A percentile compares a stretch with the other conserved stretches of the same genome.
These are phyloP conservation scores for Ibycter americanus DNA, from an alignment of 2,797 vertebrate genomes.

Conservation along the genomic window DNA sequence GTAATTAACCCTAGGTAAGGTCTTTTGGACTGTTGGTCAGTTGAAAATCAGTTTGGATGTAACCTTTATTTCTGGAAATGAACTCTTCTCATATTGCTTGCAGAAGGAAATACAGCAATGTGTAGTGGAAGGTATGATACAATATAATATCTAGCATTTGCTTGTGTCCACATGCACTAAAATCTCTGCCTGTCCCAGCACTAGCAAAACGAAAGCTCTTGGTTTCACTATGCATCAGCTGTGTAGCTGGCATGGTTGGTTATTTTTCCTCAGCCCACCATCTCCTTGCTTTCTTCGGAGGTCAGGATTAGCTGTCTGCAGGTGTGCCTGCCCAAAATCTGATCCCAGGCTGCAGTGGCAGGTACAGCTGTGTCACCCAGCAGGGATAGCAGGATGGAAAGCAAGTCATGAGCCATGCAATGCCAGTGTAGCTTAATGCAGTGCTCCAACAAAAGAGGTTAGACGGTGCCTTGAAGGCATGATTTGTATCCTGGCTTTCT, in stretches of 20 bases:
- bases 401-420: neutral
- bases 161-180: accelerated
- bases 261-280: neutral
- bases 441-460: neutral
- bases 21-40: neutral
- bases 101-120: neutral
- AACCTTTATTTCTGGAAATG: neutral
- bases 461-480: neutral
- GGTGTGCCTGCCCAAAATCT: neutral
- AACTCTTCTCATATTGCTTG: neutral
- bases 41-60: neutral
- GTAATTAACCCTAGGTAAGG: neutral
- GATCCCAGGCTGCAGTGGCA: accelerated
- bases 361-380: neutral
- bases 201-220: neutral
- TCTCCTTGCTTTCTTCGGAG: neutral
- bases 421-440: neutral
- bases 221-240: neutral
- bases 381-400: accelerated
- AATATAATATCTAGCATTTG: neutral
- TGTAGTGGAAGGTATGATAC: accelerated
- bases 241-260: neutral
- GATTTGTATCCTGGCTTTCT: neutral
- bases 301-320: neutral
- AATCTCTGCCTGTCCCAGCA: neutral